These are phyloP conservation scores for Pocillopora verrucosa DNA, from an alignment of 64 coral and sea anemone genomes.

Conservation along the genomic window DNA sequence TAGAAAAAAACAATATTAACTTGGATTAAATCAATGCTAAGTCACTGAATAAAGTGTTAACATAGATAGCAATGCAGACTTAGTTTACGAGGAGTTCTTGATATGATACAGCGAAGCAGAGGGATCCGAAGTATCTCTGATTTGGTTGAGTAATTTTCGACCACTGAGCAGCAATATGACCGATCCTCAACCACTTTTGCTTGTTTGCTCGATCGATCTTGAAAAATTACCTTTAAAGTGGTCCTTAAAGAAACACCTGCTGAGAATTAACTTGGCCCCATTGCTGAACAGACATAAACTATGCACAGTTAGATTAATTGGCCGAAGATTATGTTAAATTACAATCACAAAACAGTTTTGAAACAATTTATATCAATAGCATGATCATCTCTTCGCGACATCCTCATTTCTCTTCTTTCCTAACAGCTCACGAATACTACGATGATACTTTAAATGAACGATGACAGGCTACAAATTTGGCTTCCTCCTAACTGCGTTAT, in stretches of 20 bases:
- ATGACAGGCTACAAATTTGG: not conserved
- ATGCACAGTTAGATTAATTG: not conserved
- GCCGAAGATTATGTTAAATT: too few species aligned
- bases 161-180: not conserved
- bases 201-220: not conserved
- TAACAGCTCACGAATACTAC: not conserved
- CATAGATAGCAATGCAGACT: not conserved
- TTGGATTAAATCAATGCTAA: too few species aligned
- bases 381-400: not conserved
- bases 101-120: not conserved
- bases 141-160: not conserved
- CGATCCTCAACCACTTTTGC: not conserved
- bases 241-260: conserved; percentile 1
- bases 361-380: not conserved
- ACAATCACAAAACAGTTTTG: not conserved
- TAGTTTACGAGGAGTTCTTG: not conserved
- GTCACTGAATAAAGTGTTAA: too few species aligned
- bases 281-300: not conserved
- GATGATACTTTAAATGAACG: not conserved
- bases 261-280: not conserved
- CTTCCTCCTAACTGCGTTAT: not conserved
- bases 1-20: not conserved
- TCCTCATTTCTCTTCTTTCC: not conserved
- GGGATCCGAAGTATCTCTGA: not conserved
- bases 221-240: not conserved